Percentiles rank a stretch among this genome's conserved stretches.
These are phyloP conservation scores for Catocala fraxini DNA, from an alignment of 2,888 invertebrate species.

Conservation along the genomic window DNA sequence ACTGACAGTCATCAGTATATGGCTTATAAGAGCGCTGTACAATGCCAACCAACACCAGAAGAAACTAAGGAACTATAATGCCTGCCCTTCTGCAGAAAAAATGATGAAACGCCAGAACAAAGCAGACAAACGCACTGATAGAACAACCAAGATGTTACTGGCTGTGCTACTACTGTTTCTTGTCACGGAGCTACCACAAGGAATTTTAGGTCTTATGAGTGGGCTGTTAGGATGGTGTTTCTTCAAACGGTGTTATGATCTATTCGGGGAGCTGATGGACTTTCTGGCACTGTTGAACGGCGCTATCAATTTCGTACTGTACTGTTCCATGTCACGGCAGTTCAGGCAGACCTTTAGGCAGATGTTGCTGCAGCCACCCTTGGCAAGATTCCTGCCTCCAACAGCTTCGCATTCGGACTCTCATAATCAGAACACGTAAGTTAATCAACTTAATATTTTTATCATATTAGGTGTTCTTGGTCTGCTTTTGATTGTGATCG, in stretches of 20 bases:
- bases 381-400: constrained; percentile 88
- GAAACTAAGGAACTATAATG: constrained; percentile 89
- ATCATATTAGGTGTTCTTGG: constrained; percentile 18
- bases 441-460: constrained; percentile 51
- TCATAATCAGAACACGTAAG: constrained; percentile 90
- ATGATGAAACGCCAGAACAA: constrained; percentile 84
- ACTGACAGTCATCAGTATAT: constrained; percentile 91
- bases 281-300: constrained; percentile 96
- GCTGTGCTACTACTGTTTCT: constrained; percentile 95
- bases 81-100: constrained; percentile 83
- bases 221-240: constrained; percentile 91
- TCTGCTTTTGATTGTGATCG: constrained; percentile 11
- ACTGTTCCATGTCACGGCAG: constrained; percentile 97
- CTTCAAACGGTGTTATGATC: constrained; percentile 93
- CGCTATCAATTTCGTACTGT: constrained; percentile 97
- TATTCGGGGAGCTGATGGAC: constrained; percentile 96
- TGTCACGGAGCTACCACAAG: constrained; percentile 96
- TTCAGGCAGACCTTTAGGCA: constrained; percentile 94
- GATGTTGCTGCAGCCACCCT: constrained; percentile 90
- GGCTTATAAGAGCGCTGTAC: constrained; percentile 91
- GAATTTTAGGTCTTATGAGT: constrained; percentile 91
- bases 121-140: constrained; percentile 92
- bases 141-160: constrained; percentile 96
- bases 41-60: constrained; percentile 92
- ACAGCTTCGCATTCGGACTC: constrained; percentile 89